phyloP scores from a whole-genome alignment of 1,140 invertebrate genomes.

The Diprion similis region DNA sequence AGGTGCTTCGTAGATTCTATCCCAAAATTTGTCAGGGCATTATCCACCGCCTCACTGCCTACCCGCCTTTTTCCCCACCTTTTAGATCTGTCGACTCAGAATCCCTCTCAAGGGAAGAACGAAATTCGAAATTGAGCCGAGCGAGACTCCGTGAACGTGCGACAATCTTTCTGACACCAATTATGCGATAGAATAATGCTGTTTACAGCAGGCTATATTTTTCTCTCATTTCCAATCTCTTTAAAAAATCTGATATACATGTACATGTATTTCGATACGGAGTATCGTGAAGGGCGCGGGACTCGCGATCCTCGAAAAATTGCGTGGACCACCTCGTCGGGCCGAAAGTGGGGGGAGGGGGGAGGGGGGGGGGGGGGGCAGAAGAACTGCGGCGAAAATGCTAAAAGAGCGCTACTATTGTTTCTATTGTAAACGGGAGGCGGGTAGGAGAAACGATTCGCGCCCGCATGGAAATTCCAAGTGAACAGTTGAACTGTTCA shows the following conservation, averaged over 20 bases:
- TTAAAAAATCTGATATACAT: not conserved
- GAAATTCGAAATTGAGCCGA: too few relatives aligned
- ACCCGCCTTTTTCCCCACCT: not conserved
- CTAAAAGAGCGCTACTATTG: not conserved
- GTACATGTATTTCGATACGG: not conserved
- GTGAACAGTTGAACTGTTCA: not conserved
- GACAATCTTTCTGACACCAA: too few relatives aligned
- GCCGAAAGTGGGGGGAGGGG: slow-evolving; percentile 42
- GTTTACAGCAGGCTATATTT: too few relatives aligned
- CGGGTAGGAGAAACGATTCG: not conserved
- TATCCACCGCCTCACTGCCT: not conserved
- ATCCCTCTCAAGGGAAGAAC: not conserved
- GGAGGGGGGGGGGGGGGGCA: not conserved
- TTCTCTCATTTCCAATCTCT: not conserved
- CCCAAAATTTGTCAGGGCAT: not conserved
- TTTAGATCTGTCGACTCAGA: too few relatives aligned
- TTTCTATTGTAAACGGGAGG: slow-evolving; percentile 5
- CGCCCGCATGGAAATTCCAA: slow-evolving; percentile 6
- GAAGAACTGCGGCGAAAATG: not conserved
- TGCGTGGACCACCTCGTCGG: slow-evolving; percentile 32
- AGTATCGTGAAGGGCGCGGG: not conserved
- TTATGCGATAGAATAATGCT: too few relatives aligned
- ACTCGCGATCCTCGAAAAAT: not conserved
- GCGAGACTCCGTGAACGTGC: too few relatives aligned
- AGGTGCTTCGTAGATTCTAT: slow-evolving; percentile 5